These are phyloP conservation scores for Cotesia typhae DNA, from an alignment of 1,140 invertebrate species.

Conservation along the genomic window DNA sequence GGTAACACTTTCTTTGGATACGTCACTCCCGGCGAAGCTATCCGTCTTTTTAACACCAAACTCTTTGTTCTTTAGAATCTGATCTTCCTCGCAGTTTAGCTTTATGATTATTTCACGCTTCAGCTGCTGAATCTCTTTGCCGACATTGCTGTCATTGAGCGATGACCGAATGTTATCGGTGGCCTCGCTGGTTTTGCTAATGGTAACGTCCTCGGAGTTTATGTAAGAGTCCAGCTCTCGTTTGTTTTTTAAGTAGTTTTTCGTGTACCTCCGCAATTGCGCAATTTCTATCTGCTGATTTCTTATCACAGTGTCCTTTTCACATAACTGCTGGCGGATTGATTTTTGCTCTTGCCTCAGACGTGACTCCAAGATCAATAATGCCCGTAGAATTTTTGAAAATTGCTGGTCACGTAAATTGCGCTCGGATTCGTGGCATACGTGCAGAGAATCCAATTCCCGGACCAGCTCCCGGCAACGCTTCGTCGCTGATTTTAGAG, in stretches of 20 bases:
- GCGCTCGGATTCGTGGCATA: slow-evolving; percentile 69
- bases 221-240: slow-evolving; percentile 42
- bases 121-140: slow-evolving; percentile 56
- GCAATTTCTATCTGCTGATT: slow-evolving; percentile 76
- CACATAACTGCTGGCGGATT: slow-evolving; percentile 73
- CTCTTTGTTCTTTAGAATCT: slow-evolving; percentile 5
- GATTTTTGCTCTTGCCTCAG: slow-evolving; percentile 78
- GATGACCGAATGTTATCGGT: slow-evolving; percentile 59
- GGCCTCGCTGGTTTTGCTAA: slow-evolving; percentile 46
- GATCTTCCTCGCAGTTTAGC: slow-evolving; percentile 43
- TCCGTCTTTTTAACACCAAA: slow-evolving; percentile 57
- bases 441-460: slow-evolving; percentile 70
- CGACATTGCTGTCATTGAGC: slow-evolving; percentile 44
- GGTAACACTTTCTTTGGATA: slow-evolving; percentile 60
- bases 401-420: slow-evolving; percentile 73
- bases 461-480: slow-evolving; percentile 69
- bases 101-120: slow-evolving; percentile 59
- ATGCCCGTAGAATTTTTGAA: slow-evolving; percentile 72
- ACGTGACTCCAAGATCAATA: slow-evolving; percentile 76
- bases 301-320: slow-evolving; percentile 76
- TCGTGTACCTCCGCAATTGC: slow-evolving; percentile 71
- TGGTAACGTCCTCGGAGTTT: slow-evolving; percentile 56
- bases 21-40: slow-evolving; percentile 62
- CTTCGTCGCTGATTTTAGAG: slow-evolving; percentile 63
- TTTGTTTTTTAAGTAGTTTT: slow-evolving; percentile 67